A percentile compares a stretch with the other conserved stretches of the same genome.
These are phyloP conservation scores for Leucoma salicis DNA, from an alignment of 2,888 invertebrate genomes.

Conservation along the genomic window DNA sequence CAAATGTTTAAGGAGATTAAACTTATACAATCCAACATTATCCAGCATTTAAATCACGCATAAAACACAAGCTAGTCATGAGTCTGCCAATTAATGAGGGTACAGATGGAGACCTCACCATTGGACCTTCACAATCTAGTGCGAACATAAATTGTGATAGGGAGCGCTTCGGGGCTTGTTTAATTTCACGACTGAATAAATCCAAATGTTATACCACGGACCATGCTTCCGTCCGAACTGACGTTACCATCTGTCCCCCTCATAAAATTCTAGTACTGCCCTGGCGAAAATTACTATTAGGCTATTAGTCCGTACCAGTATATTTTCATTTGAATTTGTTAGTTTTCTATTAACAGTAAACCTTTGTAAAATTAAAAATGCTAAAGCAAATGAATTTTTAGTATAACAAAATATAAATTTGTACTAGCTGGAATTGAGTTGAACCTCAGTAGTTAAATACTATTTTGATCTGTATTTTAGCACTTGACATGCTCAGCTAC, in stretches of 20 bases:
- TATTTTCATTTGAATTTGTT: not conserved
- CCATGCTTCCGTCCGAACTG: slow-evolving; percentile 39
- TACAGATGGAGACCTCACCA: slow-evolving; percentile 53
- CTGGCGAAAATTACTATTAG: slow-evolving; percentile 36
- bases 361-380: no score
- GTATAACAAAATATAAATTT: no score
- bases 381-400: no score
- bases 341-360: no score
- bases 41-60: slow-evolving; percentile 41
- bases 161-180: slow-evolving; percentile 71
- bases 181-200: slow-evolving; percentile 81
- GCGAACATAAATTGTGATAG: slow-evolving; percentile 78
- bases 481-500: no score
- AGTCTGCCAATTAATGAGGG: slow-evolving; percentile 66
- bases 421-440: no score
- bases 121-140: slow-evolving; percentile 70
- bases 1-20: slow-evolving; percentile 1
- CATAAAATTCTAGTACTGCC: slow-evolving; percentile 58
- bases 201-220: slow-evolving; percentile 72
- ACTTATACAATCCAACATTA: slow-evolving; percentile 21
- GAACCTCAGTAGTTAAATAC: no score
- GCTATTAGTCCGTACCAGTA: slow-evolving; percentile 6
- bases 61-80: slow-evolving; percentile 54
- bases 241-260: slow-evolving; percentile 58
- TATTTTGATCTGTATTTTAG: no score